Evolutionary conservation across 2,113 vertebrate species (phyloP), one percentile per base, ranked within the genome.

Genomic region (Tetrax tetrax): DNA sequence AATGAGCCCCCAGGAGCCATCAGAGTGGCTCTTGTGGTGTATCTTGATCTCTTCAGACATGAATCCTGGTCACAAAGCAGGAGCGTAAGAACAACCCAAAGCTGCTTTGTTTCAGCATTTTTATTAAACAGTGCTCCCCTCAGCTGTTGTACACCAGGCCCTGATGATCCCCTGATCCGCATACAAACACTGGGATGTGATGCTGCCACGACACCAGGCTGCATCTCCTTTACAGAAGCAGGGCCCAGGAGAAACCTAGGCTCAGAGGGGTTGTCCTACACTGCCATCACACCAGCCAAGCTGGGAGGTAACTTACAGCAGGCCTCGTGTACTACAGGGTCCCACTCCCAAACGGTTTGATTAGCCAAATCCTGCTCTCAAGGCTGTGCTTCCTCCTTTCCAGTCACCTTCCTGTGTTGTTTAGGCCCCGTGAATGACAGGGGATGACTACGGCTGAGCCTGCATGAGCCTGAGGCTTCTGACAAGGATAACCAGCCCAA

Each of bases 101-200:
- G 12, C 37, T 41, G 19, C 28, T 51, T 89, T 3, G 2, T 72
- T 94, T 95, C 20, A 79, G 35, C 9, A 18, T 71, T 94, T 94
- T 96, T 95, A 96, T 92, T 96, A 82, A 93, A 66, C n/a, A 68
- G 31, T 37, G 71, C 53, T 75, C 24, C 64, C 51, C 18, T n/a
- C 33, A 24, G 59, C 66, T 64, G 37, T 28, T 56, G 70, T 77
- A 66, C n/a, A n/a, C 7, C 45, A 64, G 53, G 33, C 60, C 60
- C 80, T 37, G 35, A 75, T 2, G 1, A 27, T 35, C 20, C 54
- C 61, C 56, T 53, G 27, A 35, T 18, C 23, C 33, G 21, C 10
- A 10, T 18, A 81, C 3, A 2, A 78, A 59, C 33, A 15, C 63
- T 47, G 35, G 66, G 38, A 29, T 1, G 6, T 12, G 2, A 29